Conservation (phyloP, 2,797 vertebrate species). For the Poeciliopsis turneri region DNA sequence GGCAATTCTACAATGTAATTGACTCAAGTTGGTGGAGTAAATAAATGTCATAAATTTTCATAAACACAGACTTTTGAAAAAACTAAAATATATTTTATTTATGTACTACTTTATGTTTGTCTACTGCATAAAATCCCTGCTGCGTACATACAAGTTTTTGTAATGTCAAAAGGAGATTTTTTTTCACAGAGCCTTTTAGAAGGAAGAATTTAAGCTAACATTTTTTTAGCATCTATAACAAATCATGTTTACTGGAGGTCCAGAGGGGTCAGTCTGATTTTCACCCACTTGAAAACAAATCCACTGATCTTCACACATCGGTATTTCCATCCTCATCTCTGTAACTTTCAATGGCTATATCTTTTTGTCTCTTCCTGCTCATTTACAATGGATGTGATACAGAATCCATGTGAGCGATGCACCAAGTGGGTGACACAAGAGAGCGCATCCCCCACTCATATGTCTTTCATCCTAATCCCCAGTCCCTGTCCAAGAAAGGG, state of each 20-base stretch:
- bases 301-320: slow-evolving; percentile 13
- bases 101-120: neutral
- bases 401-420: slow-evolving; percentile 54
- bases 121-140: neutral
- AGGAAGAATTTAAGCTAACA: neutral
- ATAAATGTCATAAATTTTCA: neutral
- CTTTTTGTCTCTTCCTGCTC: slow-evolving; percentile 9
- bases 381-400: slow-evolving; percentile 52
- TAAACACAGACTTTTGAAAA: neutral
- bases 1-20: neutral
- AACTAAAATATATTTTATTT: neutral
- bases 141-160: neutral
- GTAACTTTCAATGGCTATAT: slow-evolving; percentile 19
- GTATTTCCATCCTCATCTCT: slow-evolving; percentile 29
- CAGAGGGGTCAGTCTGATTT: neutral
- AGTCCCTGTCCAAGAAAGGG: slow-evolving; percentile 80
- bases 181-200: neutral
- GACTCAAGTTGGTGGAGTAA: neutral
- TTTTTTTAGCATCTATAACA: neutral
- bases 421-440: slow-evolving; percentile 58
- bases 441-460: slow-evolving; percentile 71
- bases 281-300: neutral
- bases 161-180: neutral
- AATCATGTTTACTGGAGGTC: neutral
- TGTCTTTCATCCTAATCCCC: slow-evolving; percentile 78